These are phyloP conservation scores for Drosophila ananassae DNA, from an alignment of 1,140 invertebrate genomes.

Conservation along the genomic window DNA sequence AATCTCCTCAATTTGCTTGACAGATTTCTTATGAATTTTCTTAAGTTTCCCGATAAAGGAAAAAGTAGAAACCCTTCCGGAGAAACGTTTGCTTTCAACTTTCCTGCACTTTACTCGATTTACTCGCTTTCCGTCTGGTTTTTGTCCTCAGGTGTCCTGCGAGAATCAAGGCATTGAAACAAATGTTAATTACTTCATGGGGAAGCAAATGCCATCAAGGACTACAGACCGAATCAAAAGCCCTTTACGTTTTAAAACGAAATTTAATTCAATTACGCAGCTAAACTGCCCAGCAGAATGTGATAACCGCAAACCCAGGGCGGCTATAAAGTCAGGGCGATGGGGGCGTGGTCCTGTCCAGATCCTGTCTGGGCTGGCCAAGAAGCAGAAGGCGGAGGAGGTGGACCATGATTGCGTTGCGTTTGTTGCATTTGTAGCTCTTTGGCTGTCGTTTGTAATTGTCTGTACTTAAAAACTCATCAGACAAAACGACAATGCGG, in stretches of 20 bases:
- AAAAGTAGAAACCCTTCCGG: not conserved
- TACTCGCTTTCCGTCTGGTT: not conserved
- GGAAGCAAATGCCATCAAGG: constrained; percentile 33
- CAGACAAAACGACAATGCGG: constrained; percentile 77
- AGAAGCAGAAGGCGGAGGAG: constrained; percentile 19
- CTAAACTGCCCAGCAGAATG: constrained; percentile 68
- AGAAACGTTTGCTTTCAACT: not conserved
- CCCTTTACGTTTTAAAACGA: constrained; percentile 64
- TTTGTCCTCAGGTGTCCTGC: not conserved
- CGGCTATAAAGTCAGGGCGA: not conserved
- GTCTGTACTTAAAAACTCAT: constrained; percentile 81
- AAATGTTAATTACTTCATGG: constrained; percentile 65
- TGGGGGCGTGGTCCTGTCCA: constrained; percentile 7
- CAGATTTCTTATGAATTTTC: not conserved
- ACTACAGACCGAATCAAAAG: constrained; percentile 54
- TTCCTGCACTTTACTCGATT: not conserved
- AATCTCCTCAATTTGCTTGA: not conserved
- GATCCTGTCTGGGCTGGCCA: constrained; percentile 10
- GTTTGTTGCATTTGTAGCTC: constrained; percentile 54
- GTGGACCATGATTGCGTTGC: constrained; percentile 35
- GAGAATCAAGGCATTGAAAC: constrained; percentile 24
- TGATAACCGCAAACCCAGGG: constrained; percentile 58
- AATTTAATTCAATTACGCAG: constrained; percentile 77
- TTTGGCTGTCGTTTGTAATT: constrained; percentile 71
- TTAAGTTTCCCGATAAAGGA: not conserved